Evolutionary conservation across 2,113 vertebrate genomes (phyloP).

Genomic region (Hylia prasina): DNA sequence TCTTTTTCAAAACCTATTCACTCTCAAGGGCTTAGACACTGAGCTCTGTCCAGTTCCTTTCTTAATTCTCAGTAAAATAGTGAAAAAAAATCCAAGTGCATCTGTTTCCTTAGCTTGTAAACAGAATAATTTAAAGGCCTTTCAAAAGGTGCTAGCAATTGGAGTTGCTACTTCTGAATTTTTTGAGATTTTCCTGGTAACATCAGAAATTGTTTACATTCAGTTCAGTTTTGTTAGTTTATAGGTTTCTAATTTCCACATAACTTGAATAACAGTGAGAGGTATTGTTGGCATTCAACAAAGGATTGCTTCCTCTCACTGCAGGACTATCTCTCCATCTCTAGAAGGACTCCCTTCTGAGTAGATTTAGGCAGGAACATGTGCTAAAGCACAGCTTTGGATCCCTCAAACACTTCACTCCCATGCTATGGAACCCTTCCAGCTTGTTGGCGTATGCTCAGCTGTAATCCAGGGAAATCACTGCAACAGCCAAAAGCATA

Average conservation of each 20-base stretch:
- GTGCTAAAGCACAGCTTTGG: background rate
- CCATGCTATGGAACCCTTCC: slow-evolving; percentile 11
- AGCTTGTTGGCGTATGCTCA: background rate
- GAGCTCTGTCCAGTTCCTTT: background rate
- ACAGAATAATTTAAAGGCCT: background rate
- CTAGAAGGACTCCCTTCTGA: background rate
- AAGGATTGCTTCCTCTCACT: background rate
- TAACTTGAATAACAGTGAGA: background rate
- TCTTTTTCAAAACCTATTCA: background rate
- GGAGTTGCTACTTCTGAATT: background rate
- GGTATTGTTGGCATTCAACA: background rate
- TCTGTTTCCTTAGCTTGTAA: background rate
- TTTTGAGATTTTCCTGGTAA: background rate
- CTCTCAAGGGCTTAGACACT: background rate
- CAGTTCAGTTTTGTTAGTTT: background rate
- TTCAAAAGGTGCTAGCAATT: background rate
- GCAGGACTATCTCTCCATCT: background rate
- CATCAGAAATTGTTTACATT: background rate
- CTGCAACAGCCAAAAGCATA: background rate
- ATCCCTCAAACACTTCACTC: background rate
- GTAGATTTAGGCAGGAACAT: background rate
- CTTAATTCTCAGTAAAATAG: background rate
- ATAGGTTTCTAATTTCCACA: background rate
- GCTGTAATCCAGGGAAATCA: slow-evolving; percentile 25
- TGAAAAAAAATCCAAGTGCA: background rate